Evolutionary conservation across 2,113 vertebrate genomes (phyloP), one percentile per base, ranked within the genome.

Genomic region (Esox niger): DNA sequence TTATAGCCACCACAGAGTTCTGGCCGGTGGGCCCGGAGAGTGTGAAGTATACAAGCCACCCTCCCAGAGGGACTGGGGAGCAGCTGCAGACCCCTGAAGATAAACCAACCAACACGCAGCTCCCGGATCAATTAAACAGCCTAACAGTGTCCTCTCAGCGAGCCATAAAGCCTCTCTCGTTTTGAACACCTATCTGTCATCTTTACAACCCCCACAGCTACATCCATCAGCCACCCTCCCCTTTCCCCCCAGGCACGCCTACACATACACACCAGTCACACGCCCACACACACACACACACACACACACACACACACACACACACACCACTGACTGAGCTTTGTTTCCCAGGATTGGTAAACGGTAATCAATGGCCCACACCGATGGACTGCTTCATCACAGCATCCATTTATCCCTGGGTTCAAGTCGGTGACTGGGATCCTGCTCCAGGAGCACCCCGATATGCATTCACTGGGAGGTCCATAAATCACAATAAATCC

Each of bases 351-450:
- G 80, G 84, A 80, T 84, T 80, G 66, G 87, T 90, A 91, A 91
- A 91, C 79, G 78, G 84, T 87, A 90, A 91, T 91, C 88, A 91
- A 90, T 91, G 87, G 76, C 82, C 81, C 78, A 79, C 84, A 75
- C 76, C 64, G 56, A 79, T 70, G 75, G 70, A 75, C 81, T 79
- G 79, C 82, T 88, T 87, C 80, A 85, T 86, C 71, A 55, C 49
- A 87, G 84, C n/a, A n/a, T n/a, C 64, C 65, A 89, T 89, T 86
- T 88, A 82, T 84, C 68, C 68, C 62, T 65, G 66, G 67, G 31
- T 55, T 27, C 49, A 6, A 52, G 56, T 57, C 56, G 57, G 43
- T 62, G 61, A 5, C 29, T 31, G 31, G 17, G 29, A 17, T 27
- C 4, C 17, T 17, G 15, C 26, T 13, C 56, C 15, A 17, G 6